phyloP scores from a whole-genome alignment of 2,113 vertebrate genomes.

The Indri indri region DNA sequence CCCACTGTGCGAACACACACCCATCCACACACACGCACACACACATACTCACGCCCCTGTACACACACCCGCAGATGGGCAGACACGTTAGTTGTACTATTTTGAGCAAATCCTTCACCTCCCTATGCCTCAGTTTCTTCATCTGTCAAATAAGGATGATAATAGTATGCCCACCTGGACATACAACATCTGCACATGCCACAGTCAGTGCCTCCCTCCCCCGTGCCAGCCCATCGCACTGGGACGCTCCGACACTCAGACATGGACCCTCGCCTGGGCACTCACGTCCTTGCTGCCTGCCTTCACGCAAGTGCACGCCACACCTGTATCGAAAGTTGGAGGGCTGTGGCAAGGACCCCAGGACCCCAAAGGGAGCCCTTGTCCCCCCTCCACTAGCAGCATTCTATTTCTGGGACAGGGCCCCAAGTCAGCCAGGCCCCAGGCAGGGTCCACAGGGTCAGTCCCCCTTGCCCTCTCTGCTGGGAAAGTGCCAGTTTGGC shows the following conservation, averaged over 20 bases:
- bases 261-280: neutral
- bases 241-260: neutral
- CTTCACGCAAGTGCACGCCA: neutral
- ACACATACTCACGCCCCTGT: neutral
- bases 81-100: neutral
- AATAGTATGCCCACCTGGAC: fast-evolving
- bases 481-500: neutral
- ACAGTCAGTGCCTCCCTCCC: neutral
- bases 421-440: neutral
- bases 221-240: fast-evolving
- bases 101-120: neutral
- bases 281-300: neutral
- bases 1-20: neutral
- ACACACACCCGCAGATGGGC: neutral
- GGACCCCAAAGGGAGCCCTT: neutral
- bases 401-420: neutral
- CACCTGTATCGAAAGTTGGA: neutral
- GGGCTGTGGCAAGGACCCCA: neutral
- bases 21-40: neutral
- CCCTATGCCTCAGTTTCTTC: neutral
- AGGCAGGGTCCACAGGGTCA: neutral
- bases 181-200: neutral
- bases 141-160: neutral
- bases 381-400: neutral
- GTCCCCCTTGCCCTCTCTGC: neutral